These are phyloP conservation scores for Epizoanthus rinbou DNA, from an alignment of 92 coral and sea anemone species.

Conservation along the genomic window DNA sequence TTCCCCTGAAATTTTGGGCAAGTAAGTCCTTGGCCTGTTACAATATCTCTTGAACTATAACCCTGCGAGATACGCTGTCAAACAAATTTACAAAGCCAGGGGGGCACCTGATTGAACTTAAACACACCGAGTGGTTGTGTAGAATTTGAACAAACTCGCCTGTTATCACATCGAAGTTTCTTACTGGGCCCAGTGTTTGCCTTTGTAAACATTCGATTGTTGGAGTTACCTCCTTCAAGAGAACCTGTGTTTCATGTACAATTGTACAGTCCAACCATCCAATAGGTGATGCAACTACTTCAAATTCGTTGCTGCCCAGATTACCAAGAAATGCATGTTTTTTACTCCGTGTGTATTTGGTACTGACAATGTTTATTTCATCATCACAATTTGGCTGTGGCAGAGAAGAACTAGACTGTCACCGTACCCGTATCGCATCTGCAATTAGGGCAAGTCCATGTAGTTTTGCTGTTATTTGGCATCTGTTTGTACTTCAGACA, in stretches of 20 bases:
- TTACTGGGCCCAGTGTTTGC: conserved; percentile 47
- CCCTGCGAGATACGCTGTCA: conserved; percentile 44
- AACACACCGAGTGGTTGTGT: conserved; percentile 57
- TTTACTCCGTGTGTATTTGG: neutral
- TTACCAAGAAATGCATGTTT: neutral
- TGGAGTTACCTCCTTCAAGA: conserved; percentile 45
- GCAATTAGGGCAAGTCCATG: conserved; percentile 14
- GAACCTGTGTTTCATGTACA: conserved; percentile 56
- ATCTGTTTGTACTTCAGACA: conserved; percentile 33
- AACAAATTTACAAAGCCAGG: conserved; percentile 45
- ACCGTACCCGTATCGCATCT: too few relatives aligned
- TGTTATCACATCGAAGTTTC: conserved; percentile 47
- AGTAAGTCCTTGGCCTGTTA: neutral
- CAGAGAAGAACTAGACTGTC: too few relatives aligned
- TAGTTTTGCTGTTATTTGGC: conserved; percentile 42
- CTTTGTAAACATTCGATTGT: conserved; percentile 54
- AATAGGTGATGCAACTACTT: conserved; percentile 32
- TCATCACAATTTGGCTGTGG: neutral
- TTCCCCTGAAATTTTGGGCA: conserved; percentile 1
- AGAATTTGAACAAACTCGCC: conserved; percentile 58
- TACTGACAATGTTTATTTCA: neutral
- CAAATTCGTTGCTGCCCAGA: neutral
- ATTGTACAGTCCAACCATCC: conserved; percentile 70
- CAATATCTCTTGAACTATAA: neutral
- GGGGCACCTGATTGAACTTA: conserved; percentile 47